Evolutionary conservation across 2,888 invertebrate genomes (phyloP).

Genomic region (Seira musarum): DNA sequence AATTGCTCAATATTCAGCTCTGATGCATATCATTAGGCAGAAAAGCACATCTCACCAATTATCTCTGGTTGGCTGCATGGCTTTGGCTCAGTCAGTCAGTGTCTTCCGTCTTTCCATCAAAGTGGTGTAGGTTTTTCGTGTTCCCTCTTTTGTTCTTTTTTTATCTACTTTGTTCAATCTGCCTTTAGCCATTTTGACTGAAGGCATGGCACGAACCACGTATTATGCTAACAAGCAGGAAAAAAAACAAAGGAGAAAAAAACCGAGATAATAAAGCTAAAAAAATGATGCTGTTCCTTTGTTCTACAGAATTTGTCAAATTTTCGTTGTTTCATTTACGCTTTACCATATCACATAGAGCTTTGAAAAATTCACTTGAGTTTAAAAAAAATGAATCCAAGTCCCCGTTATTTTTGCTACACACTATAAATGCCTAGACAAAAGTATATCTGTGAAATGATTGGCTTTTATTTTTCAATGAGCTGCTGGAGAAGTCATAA

Average conservation of each 20-base stretch:
- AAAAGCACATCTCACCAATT: slow-evolving; percentile 58
- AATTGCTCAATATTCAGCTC: slow-evolving; percentile 34
- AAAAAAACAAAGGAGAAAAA: slow-evolving; percentile 9
- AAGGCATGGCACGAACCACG: slow-evolving; percentile 53
- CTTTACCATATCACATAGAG: too few species aligned
- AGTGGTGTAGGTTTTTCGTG: not conserved
- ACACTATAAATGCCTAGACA: too few species aligned
- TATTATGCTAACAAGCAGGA: slow-evolving; percentile 48
- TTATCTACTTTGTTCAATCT: slow-evolving; percentile 36
- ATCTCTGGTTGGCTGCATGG: slow-evolving; percentile 34
- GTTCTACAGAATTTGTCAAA: too few species aligned
- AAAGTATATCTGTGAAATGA: too few species aligned
- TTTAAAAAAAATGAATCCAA: too few species aligned
- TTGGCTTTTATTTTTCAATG: too few species aligned
- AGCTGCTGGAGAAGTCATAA: too few species aligned
- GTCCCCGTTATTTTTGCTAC: too few species aligned
- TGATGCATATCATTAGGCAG: slow-evolving; percentile 57
- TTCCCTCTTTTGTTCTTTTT: slow-evolving; percentile 47
- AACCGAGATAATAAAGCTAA: slow-evolving; percentile 32
- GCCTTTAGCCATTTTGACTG: slow-evolving; percentile 70
- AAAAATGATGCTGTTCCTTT: slow-evolving; percentile 9
- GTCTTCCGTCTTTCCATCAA: not conserved
- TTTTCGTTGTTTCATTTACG: too few species aligned
- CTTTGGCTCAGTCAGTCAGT: not conserved
- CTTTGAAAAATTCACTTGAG: too few species aligned